Conservation (phyloP, 2,888 invertebrate species). For the Drosophila longiperda region DNA sequence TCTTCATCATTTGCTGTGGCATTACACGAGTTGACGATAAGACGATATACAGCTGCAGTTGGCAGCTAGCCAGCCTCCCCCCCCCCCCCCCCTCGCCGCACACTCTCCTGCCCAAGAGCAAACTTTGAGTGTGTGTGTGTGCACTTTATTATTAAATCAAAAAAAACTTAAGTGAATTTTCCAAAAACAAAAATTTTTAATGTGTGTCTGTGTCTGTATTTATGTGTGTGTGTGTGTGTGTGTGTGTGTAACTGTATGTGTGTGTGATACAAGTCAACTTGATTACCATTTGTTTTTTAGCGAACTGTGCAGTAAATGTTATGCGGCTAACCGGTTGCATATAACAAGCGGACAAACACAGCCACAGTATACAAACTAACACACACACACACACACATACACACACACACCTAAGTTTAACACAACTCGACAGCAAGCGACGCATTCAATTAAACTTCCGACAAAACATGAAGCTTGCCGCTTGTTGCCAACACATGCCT, state of each 20-base stretch:
- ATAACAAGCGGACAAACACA: constrained; percentile 63
- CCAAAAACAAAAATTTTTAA: constrained; percentile 54
- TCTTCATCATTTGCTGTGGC: constrained; percentile 5
- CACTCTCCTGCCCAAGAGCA: not conserved
- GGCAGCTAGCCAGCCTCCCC: constrained; percentile 35
- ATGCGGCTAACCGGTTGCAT: constrained; percentile 71
- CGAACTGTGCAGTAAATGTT: constrained; percentile 71
- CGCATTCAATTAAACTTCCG: constrained; percentile 82
- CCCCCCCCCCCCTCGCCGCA: no score
- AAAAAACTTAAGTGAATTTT: constrained; percentile 73
- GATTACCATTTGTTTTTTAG: constrained; percentile 77
- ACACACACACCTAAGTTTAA: constrained; percentile 16
- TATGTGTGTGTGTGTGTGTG: constrained; percentile 18
- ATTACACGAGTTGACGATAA: constrained; percentile 30
- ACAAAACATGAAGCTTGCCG: constrained; percentile 73
- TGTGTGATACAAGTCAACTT: constrained; percentile 70
- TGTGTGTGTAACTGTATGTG: constrained; percentile 42
- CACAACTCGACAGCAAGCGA: constrained; percentile 54
- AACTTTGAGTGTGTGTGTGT: constrained; percentile 13
- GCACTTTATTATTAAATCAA: constrained; percentile 75
- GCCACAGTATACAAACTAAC: constrained; percentile 25
- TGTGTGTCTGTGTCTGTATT: constrained; percentile 10
- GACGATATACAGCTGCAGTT: constrained; percentile 58
- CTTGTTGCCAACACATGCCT: constrained; percentile 42
- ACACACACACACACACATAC: constrained; percentile 36